phyloP scores from a whole-genome alignment of 2,113 vertebrate genomes.

The Pyrgilauda ruficollis region DNA sequence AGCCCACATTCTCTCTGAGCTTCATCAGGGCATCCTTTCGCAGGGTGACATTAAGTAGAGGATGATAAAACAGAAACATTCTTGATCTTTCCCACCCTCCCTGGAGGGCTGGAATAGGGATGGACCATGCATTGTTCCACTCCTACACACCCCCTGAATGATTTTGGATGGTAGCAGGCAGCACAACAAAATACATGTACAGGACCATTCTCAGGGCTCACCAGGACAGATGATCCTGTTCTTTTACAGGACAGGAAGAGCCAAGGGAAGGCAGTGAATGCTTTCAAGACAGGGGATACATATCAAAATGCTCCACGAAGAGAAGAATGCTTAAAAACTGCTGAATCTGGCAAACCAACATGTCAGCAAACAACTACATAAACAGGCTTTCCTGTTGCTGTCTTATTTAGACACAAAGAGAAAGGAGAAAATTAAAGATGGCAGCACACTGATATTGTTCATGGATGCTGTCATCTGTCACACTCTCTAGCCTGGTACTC shows the following conservation, averaged over 20 bases:
- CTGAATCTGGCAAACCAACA: not conserved
- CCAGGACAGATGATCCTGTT: not conserved
- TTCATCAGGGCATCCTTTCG: not conserved
- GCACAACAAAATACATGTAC: not conserved
- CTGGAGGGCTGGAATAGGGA: not conserved
- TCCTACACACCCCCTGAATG: not conserved
- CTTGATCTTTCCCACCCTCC: not conserved
- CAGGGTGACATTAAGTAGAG: not conserved
- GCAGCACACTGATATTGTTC: not conserved
- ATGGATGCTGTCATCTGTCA: not conserved
- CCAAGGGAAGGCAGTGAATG: not conserved
- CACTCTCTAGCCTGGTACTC: not conserved
- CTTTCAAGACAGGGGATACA: not conserved
- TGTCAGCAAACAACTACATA: not conserved
- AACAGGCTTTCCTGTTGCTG: not conserved
- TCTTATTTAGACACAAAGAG: constrained; percentile 25
- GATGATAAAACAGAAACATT: not conserved
- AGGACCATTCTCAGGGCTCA: not conserved
- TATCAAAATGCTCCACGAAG: not conserved
- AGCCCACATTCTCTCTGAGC: not conserved
- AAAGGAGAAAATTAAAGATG: constrained; percentile 35
- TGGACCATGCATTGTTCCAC: not conserved
- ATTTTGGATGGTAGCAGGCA: not conserved
- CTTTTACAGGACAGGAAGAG: not conserved
- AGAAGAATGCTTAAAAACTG: not conserved